These are phyloP conservation scores for Helostoma temminkii DNA, from an alignment of 2,797 vertebrate genomes.

Conservation along the genomic window DNA sequence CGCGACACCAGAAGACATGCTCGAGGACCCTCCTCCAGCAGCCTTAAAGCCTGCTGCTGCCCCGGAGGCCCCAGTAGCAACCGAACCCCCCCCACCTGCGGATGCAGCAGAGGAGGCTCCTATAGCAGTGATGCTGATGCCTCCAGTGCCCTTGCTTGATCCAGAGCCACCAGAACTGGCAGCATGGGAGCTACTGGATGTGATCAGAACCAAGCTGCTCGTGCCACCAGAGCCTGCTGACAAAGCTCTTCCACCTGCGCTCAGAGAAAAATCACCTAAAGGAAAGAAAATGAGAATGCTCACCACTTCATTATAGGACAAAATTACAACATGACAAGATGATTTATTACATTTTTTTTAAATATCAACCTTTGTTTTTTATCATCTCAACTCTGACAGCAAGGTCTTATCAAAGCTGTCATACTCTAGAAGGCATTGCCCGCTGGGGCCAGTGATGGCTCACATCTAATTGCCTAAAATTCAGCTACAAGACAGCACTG, in stretches of 20 bases:
- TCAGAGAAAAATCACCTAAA: slow-evolving; percentile 43
- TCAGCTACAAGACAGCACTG: slow-evolving; percentile 37
- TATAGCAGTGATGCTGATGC: slow-evolving; percentile 21
- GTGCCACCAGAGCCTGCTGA: slow-evolving; percentile 22
- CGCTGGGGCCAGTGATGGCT: not conserved
- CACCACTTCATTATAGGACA: not conserved
- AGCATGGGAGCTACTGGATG: slow-evolving; percentile 49
- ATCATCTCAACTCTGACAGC: not conserved
- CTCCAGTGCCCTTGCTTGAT: not conserved
- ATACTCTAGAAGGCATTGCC: not conserved
- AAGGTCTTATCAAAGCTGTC: not conserved
- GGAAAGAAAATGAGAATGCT: not conserved
- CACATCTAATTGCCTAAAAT: not conserved
- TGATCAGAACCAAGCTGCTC: slow-evolving; percentile 37
- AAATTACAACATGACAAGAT: not conserved
- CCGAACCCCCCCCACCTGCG: slow-evolving; percentile 27
- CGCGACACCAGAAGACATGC: slow-evolving; percentile 44
- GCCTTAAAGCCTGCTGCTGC: not conserved
- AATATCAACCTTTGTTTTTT: not conserved
- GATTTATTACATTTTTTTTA: not conserved
- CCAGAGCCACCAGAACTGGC: slow-evolving; percentile 1
- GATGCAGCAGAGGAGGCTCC: slow-evolving; percentile 32
- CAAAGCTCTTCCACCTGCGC: slow-evolving; percentile 23
- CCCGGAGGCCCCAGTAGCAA: not conserved
- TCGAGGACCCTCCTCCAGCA: slow-evolving; percentile 24